Conservation (phyloP, 2,888 invertebrate genomes). For the Gymnosoma rotundatum region DNA sequence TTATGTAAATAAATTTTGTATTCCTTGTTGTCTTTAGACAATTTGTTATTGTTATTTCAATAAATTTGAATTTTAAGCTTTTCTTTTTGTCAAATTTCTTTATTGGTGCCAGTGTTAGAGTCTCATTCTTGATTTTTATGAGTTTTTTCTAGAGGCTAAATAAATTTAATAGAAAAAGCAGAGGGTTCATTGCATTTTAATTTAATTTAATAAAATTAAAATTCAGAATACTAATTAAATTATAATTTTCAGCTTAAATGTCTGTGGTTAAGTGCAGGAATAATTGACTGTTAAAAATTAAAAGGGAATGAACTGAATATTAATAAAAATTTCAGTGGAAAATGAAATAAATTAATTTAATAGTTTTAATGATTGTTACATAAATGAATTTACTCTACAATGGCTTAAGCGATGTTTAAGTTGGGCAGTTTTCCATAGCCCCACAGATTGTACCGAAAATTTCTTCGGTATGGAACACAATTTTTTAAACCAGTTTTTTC, state of each 20-base stretch:
- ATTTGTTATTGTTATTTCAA: slow-evolving; percentile 57
- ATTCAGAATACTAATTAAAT: slow-evolving; percentile 62
- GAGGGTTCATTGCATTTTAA: slow-evolving; percentile 52
- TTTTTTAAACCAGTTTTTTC: too few relatives aligned
- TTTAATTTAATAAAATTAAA: slow-evolving; percentile 48
- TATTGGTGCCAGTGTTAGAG: slow-evolving; percentile 7
- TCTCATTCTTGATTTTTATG: neutral
- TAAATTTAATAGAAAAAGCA: neutral
- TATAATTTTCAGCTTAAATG: slow-evolving; percentile 43
- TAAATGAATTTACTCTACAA: too few relatives aligned
- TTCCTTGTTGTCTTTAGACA: slow-evolving; percentile 42
- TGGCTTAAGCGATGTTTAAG: too few relatives aligned
- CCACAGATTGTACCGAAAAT: too few relatives aligned
- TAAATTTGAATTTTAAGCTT: slow-evolving; percentile 53
- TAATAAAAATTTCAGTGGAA: neutral
- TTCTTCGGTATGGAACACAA: too few relatives aligned
- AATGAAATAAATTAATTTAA: too few relatives aligned
- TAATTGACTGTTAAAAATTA: slow-evolving; percentile 25
- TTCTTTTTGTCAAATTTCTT: slow-evolving; percentile 13
- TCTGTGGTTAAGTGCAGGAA: slow-evolving; percentile 23
- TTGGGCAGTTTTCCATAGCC: too few relatives aligned
- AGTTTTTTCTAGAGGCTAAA: neutral
- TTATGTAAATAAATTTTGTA: slow-evolving; percentile 64
- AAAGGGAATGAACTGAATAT: neutral
- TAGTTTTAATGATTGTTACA: too few relatives aligned